phyloP scores from a whole-genome alignment of 53 echinoderm and acorn worm genomes.

The Holothuria leucospilota region DNA sequence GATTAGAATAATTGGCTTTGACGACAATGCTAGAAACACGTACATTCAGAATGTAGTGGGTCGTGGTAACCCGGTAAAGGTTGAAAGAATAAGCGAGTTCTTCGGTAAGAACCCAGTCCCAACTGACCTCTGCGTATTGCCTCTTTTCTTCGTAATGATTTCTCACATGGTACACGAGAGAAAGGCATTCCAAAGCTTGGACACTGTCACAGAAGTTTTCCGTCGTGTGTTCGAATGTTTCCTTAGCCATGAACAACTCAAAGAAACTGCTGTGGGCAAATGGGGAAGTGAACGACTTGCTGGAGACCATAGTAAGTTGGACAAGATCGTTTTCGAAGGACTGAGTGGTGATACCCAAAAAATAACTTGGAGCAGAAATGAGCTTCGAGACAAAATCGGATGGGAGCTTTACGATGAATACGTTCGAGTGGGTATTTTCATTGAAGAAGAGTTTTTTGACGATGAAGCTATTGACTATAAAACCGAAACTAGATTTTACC shows the following conservation, averaged over 20 bases:
- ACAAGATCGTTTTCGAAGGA: not conserved
- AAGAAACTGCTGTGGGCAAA: not conserved
- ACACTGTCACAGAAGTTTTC: not conserved
- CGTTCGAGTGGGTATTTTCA: not conserved
- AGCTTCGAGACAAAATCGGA: not conserved
- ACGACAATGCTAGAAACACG: too few relatives aligned
- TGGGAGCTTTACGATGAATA: slow-evolving; percentile 10
- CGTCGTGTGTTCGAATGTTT: not conserved
- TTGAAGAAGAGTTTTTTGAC: not conserved
- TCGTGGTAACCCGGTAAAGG: not conserved
- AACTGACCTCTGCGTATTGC: not conserved
- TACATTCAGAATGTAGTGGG: too few relatives aligned
- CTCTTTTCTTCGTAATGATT: not conserved
- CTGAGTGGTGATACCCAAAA: not conserved
- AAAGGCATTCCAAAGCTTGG: not conserved
- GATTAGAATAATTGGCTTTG: too few relatives aligned
- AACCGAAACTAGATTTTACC: not conserved
- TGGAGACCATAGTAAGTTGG: not conserved
- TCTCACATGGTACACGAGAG: not conserved
- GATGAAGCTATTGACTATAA: too few relatives aligned
- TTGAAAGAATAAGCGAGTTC: not conserved
- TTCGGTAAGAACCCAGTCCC: not conserved
- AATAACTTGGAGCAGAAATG: not conserved
- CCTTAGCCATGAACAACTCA: not conserved
- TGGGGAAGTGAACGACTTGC: too few relatives aligned